Percentiles rank a stretch among this genome's conserved stretches.
phyloP scores from a whole-genome alignment of 1,140 invertebrate genomes.

The Conus betulinus region DNA sequence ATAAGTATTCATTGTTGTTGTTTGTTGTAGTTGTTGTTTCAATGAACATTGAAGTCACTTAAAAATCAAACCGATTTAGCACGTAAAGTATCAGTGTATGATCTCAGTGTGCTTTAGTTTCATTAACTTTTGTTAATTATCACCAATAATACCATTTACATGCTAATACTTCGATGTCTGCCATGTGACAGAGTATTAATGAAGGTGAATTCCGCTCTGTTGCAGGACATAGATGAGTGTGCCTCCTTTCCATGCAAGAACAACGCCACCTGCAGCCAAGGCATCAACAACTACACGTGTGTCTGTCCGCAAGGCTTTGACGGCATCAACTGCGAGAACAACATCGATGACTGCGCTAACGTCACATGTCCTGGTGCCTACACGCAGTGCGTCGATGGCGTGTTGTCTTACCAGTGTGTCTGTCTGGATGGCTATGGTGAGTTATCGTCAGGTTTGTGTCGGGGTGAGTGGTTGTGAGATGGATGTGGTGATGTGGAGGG shows the following conservation, averaged over 20 bases:
- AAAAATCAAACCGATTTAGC: too few relatives aligned
- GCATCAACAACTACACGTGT: slow-evolving; percentile 54
- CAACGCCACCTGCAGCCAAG: slow-evolving; percentile 47
- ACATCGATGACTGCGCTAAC: slow-evolving; percentile 79
- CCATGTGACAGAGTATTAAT: too few relatives aligned
- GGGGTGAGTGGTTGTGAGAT: not conserved
- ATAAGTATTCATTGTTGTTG: too few relatives aligned
- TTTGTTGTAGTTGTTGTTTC: too few relatives aligned
- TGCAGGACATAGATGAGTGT: slow-evolving; percentile 47
- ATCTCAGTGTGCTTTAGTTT: too few relatives aligned
- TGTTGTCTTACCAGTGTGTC: slow-evolving; percentile 61
- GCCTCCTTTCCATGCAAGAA: slow-evolving; percentile 47
- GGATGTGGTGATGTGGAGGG: not conserved
- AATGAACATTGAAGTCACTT: too few relatives aligned
- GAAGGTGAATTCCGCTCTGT: too few relatives aligned
- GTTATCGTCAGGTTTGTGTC: slow-evolving; percentile 39
- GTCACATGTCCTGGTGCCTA: slow-evolving; percentile 80
- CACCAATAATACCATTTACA: too few relatives aligned
- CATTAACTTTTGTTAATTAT: too few relatives aligned
- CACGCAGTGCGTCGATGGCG: slow-evolving; percentile 56
- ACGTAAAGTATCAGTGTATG: too few relatives aligned
- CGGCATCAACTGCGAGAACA: slow-evolving; percentile 78
- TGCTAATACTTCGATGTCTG: too few relatives aligned
- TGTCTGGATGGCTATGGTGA: slow-evolving; percentile 63
- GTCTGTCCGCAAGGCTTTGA: slow-evolving; percentile 64